Evolutionary conservation across 2,888 invertebrate genomes (phyloP), one percentile per base, ranked within the genome.

Genomic region (Nesidiocoris tenuis): DNA sequence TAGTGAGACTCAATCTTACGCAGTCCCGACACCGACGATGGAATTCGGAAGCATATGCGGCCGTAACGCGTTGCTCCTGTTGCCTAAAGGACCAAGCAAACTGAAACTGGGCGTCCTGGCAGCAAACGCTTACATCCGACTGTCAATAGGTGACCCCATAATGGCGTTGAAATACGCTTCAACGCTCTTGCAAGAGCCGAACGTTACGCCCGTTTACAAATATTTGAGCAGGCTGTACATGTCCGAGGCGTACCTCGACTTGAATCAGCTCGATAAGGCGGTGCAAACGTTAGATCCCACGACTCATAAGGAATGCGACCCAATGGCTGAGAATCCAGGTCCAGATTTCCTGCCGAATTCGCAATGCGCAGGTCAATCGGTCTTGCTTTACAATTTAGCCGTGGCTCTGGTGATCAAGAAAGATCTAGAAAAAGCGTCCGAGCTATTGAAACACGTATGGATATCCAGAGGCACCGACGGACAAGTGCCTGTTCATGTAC

Each of bases 41-140:
- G 95, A 96, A 85, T 97, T 96, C 86, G 96, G 94, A 1, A 90
- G 91, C 0, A 84, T 96, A 23, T 96, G 96, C 84, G 84, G 97
- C 74, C 89, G 92, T 79, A 97, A 96, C 85, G 95, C 96, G 12
- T 85, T 91, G 39, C 86, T 88, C 7, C 84, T 94, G 70, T 84
- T 95, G 54, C 78, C 77, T 1, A 61, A 63, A 54, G 72, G 19
- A 16, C 76, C 75, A 1, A 68, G 77, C 19, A 76, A 76, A 9
- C 64, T 79, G 21, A 76, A 25, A 59, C 61, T 71, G 39, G 77
- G 89, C 80, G 85, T 95, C 78, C 86, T 94, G 79, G 90, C 92
- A 9, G 88, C 93, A 0, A 91, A 91, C 81, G 91, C 95, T 64
- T 97, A 95, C 83, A 92, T 96, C 2, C 87, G 91, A 12, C 83